Evolutionary conservation across 2,797 vertebrate genomes (phyloP), one percentile per base, ranked within the genome.

Genomic region (Acropternis orthonyx): DNA sequence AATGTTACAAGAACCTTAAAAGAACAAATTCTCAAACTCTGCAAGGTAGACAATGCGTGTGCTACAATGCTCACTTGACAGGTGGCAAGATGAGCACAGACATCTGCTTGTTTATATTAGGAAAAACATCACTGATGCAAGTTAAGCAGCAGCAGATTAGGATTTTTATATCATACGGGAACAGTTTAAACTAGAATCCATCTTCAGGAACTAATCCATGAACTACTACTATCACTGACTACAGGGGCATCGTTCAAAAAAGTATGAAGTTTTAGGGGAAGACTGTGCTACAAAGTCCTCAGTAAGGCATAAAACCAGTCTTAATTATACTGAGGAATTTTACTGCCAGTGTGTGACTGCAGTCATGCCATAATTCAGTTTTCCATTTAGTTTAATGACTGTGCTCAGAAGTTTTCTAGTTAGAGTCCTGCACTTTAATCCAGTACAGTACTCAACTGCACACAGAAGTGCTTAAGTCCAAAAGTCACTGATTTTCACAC

Each of bases 11-110:
- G 44, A 92, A 55, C 14, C 21, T 76, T 16, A 52, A 84, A 87
- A 61, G 30, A 83, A 75, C 20, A 49, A 52, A 81, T 69, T 15
- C 26, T n/a, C 43, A 58, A 56, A 46, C 6, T 22, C 43, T 1
- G 0, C 21, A 56, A 72, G 10, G 41, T 3, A 46, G 34, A 51
- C 48, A 92, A 15, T 4, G 5, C 0, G 0, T 23, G 20, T 34
- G 37, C 28, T 59, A 52, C 30, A 65, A 28, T 8, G 15, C 34
- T 71, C 41, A 79, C 36, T 34, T 71, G 55, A 44, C 4, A 4
- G 26, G 37, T 34, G 36, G 36, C 24, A 62, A 91, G 74, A 65
- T 36, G 37, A 85, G n/a, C 56, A 62, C 12, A 39, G 67, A 55
- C 24, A 56, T 11, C 30, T 62, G 46, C 19, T 65, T 72, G 37